Evolutionary conservation across 2,113 vertebrate species (phyloP), one percentile per base, ranked within the genome.

Genomic region (Myrmecophaga tridactyla): DNA sequence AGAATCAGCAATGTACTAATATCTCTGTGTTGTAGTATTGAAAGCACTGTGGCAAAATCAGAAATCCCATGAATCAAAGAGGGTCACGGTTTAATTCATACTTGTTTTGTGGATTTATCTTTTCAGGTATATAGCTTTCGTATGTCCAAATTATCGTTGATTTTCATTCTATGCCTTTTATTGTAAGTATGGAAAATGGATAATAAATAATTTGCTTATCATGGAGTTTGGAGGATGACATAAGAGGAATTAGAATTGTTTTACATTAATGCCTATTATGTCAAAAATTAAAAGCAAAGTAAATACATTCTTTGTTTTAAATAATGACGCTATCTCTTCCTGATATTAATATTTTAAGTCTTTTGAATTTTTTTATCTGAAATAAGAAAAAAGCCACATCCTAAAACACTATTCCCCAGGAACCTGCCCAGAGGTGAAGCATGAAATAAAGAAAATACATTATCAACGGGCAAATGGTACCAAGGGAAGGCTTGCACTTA

Each of bases 251-350:
- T 27, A 65, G 53, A 1, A 69, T 5, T 80, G 1, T 83, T 15
- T 36, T 72, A 39, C 31, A 78, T 58, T 90, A 89, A 83, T 43
- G 69, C 13, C 17, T 25, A 34, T 70, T 91, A 65, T 1, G 17
- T 36, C 87, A 88, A 96, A 86, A 86, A 69, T 78, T 53, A 90
- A 82, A 86, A 78, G 8, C 36, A 65, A 87, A 46, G 36, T 51
- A 43, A 90, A 51, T 2, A 77, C 15, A 48, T 27, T 62, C 51
- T 62, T 92, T 48, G 65, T 65, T 86, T 86, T 86, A 58, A 65
- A 83, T 67, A 41, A 31, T 34, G 13, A 6, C 58, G 11, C 3
- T 8, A 62, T 84, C 39, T 53, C 62, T 77, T 81, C 3, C 29
- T 80, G 14, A 81, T 76, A 86, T 62, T 87, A 73, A 13, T 34